These are phyloP conservation scores for Arrhopalites spinosus DNA, from an alignment of 2,888 invertebrate species.

Conservation along the genomic window DNA sequence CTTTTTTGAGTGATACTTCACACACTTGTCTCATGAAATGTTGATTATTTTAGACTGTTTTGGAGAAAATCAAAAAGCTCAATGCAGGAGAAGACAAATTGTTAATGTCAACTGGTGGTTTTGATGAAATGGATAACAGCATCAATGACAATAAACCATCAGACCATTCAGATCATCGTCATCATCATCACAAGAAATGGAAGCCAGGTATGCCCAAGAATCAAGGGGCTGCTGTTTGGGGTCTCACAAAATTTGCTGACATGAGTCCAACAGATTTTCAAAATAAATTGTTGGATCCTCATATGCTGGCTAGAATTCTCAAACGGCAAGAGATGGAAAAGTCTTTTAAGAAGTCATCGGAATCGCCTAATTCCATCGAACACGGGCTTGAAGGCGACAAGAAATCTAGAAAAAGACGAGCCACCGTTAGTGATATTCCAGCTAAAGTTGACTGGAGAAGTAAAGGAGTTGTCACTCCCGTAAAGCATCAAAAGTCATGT, in stretches of 20 bases:
- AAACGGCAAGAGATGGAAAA: constrained; percentile 35
- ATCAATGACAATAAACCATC: no score
- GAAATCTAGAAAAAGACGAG: constrained; percentile 43
- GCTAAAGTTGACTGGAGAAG: constrained; percentile 68
- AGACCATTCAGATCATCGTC: not conserved
- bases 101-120: constrained; percentile 12
- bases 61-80: constrained; percentile 23
- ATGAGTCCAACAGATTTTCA: constrained; percentile 68
- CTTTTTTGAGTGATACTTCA: no score
- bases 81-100: not conserved
- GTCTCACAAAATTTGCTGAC: constrained; percentile 68
- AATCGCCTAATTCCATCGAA: not conserved
- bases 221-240: constrained; percentile 63
- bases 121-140: not conserved
- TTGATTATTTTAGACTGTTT: not conserved
- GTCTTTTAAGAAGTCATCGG: constrained; percentile 35
- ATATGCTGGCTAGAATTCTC: constrained; percentile 55
- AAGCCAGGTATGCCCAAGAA: constrained; percentile 53
- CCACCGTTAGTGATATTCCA: constrained; percentile 59
- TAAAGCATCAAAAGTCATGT: constrained; percentile 75
- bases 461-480: constrained; percentile 69
- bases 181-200: constrained; percentile 44
- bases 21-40: no score
- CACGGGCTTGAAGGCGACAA: constrained; percentile 25
- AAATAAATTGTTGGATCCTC: constrained; percentile 61